Evolutionary conservation across 2,888 invertebrate genomes (phyloP).

Genomic region (Dynastes tityus): DNA sequence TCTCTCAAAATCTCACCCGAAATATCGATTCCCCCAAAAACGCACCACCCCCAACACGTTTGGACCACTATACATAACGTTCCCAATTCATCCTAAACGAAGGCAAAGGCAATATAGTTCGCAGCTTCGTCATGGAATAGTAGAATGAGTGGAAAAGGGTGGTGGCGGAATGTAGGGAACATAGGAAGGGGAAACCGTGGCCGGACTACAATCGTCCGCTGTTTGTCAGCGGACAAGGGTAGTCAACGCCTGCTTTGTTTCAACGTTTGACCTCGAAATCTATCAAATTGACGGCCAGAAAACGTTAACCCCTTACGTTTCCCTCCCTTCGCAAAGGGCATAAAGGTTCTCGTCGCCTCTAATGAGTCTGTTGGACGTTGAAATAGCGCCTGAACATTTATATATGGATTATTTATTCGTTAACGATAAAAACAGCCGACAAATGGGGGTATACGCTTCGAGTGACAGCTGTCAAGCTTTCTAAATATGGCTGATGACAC

Average conservation of each 20-base stretch:
- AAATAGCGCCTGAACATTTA: conserved; percentile 27
- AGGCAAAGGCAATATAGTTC: too few species aligned
- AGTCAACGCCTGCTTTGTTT: conserved; percentile 50
- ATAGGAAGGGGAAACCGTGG: not conserved
- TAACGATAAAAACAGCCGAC: not conserved
- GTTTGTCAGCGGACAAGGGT: conserved; percentile 46
- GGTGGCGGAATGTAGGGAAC: not conserved
- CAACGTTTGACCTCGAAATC: conserved; percentile 41
- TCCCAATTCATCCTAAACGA: too few species aligned
- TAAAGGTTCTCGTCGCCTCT: not conserved
- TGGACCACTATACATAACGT: too few species aligned
- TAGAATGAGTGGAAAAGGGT: not conserved
- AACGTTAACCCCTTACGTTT: not conserved
- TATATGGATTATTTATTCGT: conserved; percentile 35
- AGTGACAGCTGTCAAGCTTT: conserved; percentile 3
- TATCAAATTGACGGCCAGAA: conserved; percentile 45
- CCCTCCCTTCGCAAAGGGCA: too few species aligned
- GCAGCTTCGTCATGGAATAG: too few species aligned
- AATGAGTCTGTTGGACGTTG: conserved; percentile 34
- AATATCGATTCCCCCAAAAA: too few species aligned
- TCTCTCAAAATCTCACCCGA: too few species aligned
- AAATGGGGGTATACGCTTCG: not conserved
- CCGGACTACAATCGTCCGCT: conserved; percentile 17
- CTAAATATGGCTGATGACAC: too few species aligned
- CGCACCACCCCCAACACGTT: too few species aligned